Evolutionary conservation across 2,888 invertebrate species (phyloP).

Genomic region (Pinctada fucata): DNA sequence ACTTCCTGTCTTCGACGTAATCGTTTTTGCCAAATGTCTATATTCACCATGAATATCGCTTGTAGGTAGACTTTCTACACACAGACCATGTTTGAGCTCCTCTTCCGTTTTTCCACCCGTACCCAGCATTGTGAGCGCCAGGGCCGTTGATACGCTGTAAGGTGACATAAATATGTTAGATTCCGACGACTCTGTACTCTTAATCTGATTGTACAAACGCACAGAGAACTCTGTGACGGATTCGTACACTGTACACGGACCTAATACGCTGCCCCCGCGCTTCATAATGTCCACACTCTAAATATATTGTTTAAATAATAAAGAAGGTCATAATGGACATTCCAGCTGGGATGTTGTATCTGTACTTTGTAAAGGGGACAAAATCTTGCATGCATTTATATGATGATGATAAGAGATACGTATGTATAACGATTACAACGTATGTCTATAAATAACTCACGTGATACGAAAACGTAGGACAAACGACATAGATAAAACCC

Average conservation of each 20-base stretch:
- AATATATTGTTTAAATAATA: no score
- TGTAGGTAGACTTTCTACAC: not conserved
- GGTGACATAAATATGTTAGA: conserved; percentile 10
- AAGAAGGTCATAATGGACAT: no score
- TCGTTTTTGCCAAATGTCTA: not conserved
- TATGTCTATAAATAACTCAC: no score
- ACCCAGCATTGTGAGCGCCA: conserved; percentile 5
- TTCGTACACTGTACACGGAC: not conserved
- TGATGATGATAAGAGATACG: no score
- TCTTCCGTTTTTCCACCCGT: not conserved
- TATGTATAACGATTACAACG: no score
- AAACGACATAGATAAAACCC: no score
- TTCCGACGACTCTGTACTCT: not conserved
- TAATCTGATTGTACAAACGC: not conserved
- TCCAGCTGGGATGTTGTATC: no score
- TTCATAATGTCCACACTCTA: no score
- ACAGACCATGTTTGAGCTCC: not conserved
- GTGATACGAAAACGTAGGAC: no score
- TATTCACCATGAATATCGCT: not conserved
- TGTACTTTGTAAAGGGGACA: no score
- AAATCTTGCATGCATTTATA: no score
- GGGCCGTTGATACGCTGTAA: not conserved
- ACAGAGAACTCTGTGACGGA: conserved; percentile 10
- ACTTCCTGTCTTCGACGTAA: not conserved
- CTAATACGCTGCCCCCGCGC: no score